Base-by-base conservation (phyloP, 2,888 invertebrate species). In the Tridacna crocea region DNA sequence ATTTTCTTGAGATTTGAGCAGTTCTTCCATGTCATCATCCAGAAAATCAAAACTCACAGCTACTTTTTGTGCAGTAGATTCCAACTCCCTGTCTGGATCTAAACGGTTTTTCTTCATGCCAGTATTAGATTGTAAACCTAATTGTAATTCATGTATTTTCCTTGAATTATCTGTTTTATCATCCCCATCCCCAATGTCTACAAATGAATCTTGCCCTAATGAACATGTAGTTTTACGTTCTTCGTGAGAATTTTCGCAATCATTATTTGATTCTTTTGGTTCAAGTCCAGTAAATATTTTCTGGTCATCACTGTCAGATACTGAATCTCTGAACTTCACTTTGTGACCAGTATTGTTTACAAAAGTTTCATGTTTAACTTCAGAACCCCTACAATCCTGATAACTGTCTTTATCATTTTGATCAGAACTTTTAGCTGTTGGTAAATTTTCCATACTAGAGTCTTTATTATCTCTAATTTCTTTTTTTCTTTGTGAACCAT, bases 31-130 rank as follows among this genome's bases (percentile, higher is more conserved):
- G 36, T 83, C 80, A 63, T 68, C 72, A 77, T 84, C 87, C 11
- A 87, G 19, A 48, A 87, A 79, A 77, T 80, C 63, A 83, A 87
- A 87, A 77, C 46, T 66, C 24, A 79, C 80, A 26, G 80, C 75
- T 46, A 58, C 73, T 46, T 46, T 26, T 55, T 84, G 79, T 51
- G 76, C 70, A 19, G 55, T 2, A 36, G 36, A 8, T 36, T 2
- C 3, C 36, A 36, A 2, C 36, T 36, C 36, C 36, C 36, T 8
- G 8, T 36, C 36, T 36, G 36, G 36, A 36, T 36, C 36, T 36
- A 36, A 8, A 36, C 8, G 3, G 36, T 36, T 36, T 36, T 36
- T 8, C 36, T 36, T 36, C 36, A 36, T 4, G 36, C 8, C 2
- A 36, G 2, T 36, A 36, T 8, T 36, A 4, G 36, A 36, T 36